Evolutionary conservation across 2,888 invertebrate species (phyloP), one percentile per base, ranked within the genome.

Genomic region (Nomada ferruginata): DNA sequence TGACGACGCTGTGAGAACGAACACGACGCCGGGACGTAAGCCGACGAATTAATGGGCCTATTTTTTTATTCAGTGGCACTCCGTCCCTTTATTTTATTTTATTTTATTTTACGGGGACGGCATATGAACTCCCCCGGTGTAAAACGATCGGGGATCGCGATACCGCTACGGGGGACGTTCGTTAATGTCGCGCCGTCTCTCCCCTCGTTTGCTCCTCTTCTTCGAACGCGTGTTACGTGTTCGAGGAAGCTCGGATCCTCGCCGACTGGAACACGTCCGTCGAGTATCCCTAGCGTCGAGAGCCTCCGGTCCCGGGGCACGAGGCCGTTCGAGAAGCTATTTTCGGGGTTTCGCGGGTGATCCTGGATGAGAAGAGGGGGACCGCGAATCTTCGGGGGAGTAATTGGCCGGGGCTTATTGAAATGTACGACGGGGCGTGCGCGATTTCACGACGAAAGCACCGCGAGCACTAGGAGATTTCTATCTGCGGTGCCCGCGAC

Each of bases 11-110:
- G 85, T 82, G 88, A 85, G 86, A 89, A 87, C 89, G 89, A 89
- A 87, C 89, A 88, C 83, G 87, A 82, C 85, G 83, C 72, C 77
- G 74, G 81, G 79, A 89, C 87, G 85, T 83, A 85, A 84, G 85
- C 88, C 90, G 84, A 89, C 87, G 91, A 90, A 91, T 90, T 91
- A 90, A 91, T 89, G 89, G 88, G 86, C 80, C 84, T 88, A 90
- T 88, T 91, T 90, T 90, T 91, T 90, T 90, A 86, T 88, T 89
- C 88, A 84, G 76, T 83, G 81, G 82, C 88, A 79, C 76, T 83
- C 72, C 74, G 44, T 65, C 50, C 60, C 23, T 76, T 79, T 82
- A 87, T 72, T 88, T 88, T 83, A 88, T 72, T 88, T 88, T 83
- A 88, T 86, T 89, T 88, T 79, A 87, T 88, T 89, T 89, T 83